These are phyloP conservation scores for Lethenteron camtschaticum DNA, from an alignment of 2,113 vertebrate genomes.

Conservation along the genomic window DNA sequence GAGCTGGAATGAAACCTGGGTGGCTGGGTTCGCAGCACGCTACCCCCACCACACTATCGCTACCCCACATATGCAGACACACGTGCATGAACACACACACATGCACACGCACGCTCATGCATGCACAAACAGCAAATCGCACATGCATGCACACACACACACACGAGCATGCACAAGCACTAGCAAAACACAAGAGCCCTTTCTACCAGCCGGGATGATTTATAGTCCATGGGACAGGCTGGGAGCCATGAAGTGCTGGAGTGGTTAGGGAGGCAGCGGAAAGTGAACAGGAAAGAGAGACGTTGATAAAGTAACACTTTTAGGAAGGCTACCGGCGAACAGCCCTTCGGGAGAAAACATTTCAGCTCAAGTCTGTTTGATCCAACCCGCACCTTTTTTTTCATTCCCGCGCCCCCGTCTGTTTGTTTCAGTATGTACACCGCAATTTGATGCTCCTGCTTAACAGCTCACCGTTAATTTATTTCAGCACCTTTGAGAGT, in stretches of 20 bases:
- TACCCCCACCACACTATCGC: too few relatives aligned
- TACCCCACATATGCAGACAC: not conserved
- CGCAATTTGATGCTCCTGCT: too few relatives aligned
- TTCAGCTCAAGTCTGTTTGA: too few relatives aligned
- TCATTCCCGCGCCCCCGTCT: too few relatives aligned
- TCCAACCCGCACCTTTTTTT: too few relatives aligned
- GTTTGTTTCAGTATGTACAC: too few relatives aligned
- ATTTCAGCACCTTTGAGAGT: too few relatives aligned
- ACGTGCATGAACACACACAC: not conserved
- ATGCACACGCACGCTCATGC: not conserved
- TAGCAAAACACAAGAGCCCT: not conserved
- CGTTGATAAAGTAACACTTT: constrained; percentile 1
- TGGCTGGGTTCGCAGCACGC: not conserved
- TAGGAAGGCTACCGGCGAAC: not conserved
- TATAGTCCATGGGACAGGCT: not conserved
- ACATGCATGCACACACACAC: constrained; percentile 1
- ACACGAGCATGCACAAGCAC: not conserved
- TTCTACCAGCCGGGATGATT: constrained; percentile 1
- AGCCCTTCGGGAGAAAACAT: too few relatives aligned
- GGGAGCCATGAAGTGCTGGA: constrained; percentile 3
- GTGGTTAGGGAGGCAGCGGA: not conserved
- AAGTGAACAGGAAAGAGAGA: not conserved
- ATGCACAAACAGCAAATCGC: not conserved
- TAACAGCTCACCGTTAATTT: too few relatives aligned
- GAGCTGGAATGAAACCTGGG: not conserved